Percentiles rank a stretch among this genome's conserved stretches.
Conservation (phyloP, 2,888 invertebrate species). For the Brachypterus glaber region DNA sequence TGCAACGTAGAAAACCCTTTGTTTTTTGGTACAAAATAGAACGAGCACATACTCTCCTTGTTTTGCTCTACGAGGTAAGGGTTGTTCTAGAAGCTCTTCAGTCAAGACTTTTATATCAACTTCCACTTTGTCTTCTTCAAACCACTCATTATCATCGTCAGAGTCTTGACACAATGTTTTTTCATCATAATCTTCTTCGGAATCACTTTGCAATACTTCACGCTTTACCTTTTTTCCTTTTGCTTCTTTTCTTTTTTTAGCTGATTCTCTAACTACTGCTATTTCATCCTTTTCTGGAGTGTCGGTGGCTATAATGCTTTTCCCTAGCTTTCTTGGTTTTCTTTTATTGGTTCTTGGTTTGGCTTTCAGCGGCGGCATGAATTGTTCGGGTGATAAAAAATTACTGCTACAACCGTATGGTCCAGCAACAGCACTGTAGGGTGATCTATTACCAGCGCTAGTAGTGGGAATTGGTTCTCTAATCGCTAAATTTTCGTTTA, state of each 20-base stretch:
- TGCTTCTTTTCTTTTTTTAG: constrained; percentile 9
- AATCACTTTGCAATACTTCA: constrained; percentile 10
- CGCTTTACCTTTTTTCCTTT: constrained; percentile 4
- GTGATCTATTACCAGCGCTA: not conserved
- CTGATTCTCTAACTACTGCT: constrained; percentile 8
- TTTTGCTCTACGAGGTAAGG: not conserved
- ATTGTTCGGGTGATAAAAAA: constrained; percentile 9
- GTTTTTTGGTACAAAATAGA: constrained; percentile 7
- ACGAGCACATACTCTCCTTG: constrained; percentile 4
- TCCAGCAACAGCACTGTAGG: not conserved
- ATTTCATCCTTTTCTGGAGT: constrained; percentile 15
- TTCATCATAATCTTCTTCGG: constrained; percentile 2
- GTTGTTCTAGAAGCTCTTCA: not conserved
- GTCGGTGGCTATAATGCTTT: constrained; percentile 17
- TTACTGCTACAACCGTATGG: not conserved
- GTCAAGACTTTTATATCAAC: not conserved
- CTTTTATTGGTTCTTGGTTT: constrained; percentile 7
- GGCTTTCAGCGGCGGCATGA: constrained; percentile 7
- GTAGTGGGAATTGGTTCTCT: not conserved
- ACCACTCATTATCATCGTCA: constrained; percentile 1
- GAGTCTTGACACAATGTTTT: constrained; percentile 1
- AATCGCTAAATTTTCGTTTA: not conserved
- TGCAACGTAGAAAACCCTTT: no score
- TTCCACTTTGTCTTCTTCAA: not conserved
- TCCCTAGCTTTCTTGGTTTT: constrained; percentile 14